phyloP scores from a whole-genome alignment of 2,888 invertebrate genomes.

The Empis stercorea region DNA sequence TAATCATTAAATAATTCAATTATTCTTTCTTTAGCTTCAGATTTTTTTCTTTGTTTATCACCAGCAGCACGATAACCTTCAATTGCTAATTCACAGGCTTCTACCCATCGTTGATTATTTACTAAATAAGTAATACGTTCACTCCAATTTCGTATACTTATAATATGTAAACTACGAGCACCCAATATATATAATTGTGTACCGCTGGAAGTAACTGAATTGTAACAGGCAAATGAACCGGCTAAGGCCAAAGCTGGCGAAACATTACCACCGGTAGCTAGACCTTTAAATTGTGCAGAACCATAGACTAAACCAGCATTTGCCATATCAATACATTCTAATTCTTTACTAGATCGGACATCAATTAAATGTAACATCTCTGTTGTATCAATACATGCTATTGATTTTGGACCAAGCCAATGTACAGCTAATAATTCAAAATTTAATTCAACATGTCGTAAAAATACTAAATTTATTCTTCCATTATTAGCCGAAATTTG shows the following conservation, averaged over 20 bases:
- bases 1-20: slow-evolving; percentile 37
- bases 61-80: slow-evolving; percentile 35
- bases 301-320: slow-evolving; percentile 73
- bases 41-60: slow-evolving; percentile 32
- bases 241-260: slow-evolving; percentile 48
- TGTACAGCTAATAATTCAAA: slow-evolving; percentile 64
- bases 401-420: slow-evolving; percentile 70
- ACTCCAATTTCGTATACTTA: slow-evolving; percentile 51
- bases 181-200: slow-evolving; percentile 61
- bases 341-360: slow-evolving; percentile 74
- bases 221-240: slow-evolving; percentile 54
- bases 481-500: slow-evolving; percentile 42
- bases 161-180: slow-evolving; percentile 44
- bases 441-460: slow-evolving; percentile 55
- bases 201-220: slow-evolving; percentile 51
- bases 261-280: slow-evolving; percentile 92
- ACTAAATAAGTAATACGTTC: slow-evolving; percentile 52
- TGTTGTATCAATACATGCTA: slow-evolving; percentile 68
- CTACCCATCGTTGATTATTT: slow-evolving; percentile 43
- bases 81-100: slow-evolving; percentile 43
- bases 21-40: slow-evolving; percentile 35
- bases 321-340: slow-evolving; percentile 70
- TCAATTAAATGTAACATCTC: slow-evolving; percentile 83
- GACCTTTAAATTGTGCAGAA: slow-evolving; percentile 72
- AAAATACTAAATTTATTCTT: slow-evolving; percentile 46